Percentiles rank a stretch among this genome's conserved stretches.
phyloP scores from a whole-genome alignment of 2,888 invertebrate genomes.

The Acronicta leporina region DNA sequence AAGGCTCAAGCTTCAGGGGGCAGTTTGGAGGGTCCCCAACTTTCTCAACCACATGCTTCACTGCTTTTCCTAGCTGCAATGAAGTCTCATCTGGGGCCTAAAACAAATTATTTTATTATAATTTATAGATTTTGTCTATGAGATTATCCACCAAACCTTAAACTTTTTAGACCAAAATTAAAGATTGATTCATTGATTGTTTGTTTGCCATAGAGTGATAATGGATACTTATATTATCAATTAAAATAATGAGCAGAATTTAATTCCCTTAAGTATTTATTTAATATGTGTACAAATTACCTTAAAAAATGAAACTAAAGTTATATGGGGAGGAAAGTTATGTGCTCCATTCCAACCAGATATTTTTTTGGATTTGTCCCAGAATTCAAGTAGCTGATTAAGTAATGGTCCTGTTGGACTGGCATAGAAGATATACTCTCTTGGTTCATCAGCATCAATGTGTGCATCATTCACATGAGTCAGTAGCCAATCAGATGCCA shows the following conservation, averaged over 20 bases:
- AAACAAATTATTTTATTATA: conserved; percentile 3
- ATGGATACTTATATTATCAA: no score
- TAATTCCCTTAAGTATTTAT: neutral
- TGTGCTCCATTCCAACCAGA: conserved; percentile 97
- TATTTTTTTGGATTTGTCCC: conserved; percentile 92
- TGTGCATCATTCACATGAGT: conserved; percentile 96
- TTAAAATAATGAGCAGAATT: neutral
- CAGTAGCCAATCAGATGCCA: conserved; percentile 97
- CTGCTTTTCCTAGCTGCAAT: conserved; percentile 91
- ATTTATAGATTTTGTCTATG: no score
- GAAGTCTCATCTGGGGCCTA: conserved; percentile 94
- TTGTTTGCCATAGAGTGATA: neutral
- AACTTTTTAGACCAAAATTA: no score
- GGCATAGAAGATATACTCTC: conserved; percentile 96
- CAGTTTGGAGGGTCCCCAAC: conserved; percentile 91
- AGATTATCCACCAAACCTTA: no score
- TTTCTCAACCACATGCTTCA: conserved; percentile 93
- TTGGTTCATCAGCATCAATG: conserved; percentile 92
- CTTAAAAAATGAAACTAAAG: conserved; percentile 96
- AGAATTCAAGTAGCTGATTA: conserved; percentile 93
- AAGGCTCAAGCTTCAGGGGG: conserved; percentile 93
- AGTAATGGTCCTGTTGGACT: conserved; percentile 94
- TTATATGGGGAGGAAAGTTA: conserved; percentile 96
- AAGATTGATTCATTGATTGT: no score
- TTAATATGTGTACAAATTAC: conserved; percentile 75